Evolutionary conservation across 2,113 vertebrate genomes (phyloP), one percentile per base, ranked within the genome.

Genomic region (Oncorhynchus nerka): DNA sequence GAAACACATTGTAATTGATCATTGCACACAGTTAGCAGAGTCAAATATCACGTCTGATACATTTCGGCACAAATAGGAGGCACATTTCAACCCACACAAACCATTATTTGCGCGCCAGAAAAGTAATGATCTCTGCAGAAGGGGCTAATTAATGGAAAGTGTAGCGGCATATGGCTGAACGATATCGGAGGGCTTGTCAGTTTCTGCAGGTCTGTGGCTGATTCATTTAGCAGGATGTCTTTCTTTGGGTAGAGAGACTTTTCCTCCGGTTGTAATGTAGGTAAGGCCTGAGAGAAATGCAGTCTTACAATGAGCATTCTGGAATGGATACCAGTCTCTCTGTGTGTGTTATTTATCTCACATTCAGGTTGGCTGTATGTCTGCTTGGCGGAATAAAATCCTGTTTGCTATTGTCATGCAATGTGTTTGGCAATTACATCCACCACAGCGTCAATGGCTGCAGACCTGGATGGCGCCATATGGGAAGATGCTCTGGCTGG

Each of bases 221-320:
- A 91, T 92, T 83, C 81, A 68, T 87, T 92, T 89, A 88, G 88
- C 91, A 92, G 90, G 83, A 71, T 76, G 59, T 32, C 66, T 69
- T 19, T 62, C 71, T 84, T 67, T 9, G 15, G 65, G 65, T 83
- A 83, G 30, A 16, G 74, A 75, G 67, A 61, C 71, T 81, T 84
- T 55, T 71, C 78, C 82, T 85, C 85, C 75, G 85, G 71, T 77
- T 84, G 68, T 84, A 13, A 79, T 26, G 76, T 71, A 89, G 84
- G 88, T 84, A 86, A 89, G 82, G 48, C 74, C 66, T 19, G 78
- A 79, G 75, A 88, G 76, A 88, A 83, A 85, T 78, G 39, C 59
- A 71, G 12, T 76, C 82, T 76, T 83, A 78, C 22, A 76, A 7
- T 34, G 6, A 4, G 49, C 11, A 51, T 15, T 51, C 15, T 51